Conservation (phyloP, 2,113 vertebrate genomes). For the Poecile atricapillus region DNA sequence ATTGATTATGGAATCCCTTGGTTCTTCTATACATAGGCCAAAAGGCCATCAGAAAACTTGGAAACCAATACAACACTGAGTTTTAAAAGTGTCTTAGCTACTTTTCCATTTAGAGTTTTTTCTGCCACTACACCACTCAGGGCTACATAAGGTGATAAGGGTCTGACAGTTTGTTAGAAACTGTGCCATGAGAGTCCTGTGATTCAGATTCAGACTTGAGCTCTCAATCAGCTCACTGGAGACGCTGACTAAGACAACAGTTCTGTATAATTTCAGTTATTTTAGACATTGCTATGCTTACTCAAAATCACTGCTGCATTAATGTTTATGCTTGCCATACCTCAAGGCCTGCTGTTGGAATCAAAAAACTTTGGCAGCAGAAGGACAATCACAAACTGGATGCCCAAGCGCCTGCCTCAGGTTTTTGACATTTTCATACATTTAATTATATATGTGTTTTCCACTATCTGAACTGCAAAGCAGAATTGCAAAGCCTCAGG, state of each 20-base stretch:
- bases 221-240: not conserved
- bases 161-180: not conserved
- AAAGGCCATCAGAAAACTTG: not conserved
- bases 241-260: not conserved
- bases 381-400: not conserved
- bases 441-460: not conserved
- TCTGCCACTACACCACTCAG: not conserved
- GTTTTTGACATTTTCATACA: not conserved
- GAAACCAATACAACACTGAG: not conserved
- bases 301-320: not conserved
- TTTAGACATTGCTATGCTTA: not conserved
- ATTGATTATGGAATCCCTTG: not conserved
- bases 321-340: not conserved
- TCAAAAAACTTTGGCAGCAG: not conserved
- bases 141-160: not conserved
- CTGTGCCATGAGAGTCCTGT: not conserved
- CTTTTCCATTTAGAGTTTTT: not conserved
- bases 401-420: not conserved
- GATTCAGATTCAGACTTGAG: not conserved
- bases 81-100: not conserved
- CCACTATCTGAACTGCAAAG: not conserved
- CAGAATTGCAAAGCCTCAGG: not conserved
- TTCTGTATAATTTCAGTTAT: not conserved
- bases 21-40: not conserved
- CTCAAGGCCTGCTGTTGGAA: not conserved